A percentile compares a stretch with the other conserved stretches of the same genome.
These are phyloP conservation scores for Hemitrygon akajei DNA, from an alignment of 2,797 vertebrate genomes.

Conservation along the genomic window DNA sequence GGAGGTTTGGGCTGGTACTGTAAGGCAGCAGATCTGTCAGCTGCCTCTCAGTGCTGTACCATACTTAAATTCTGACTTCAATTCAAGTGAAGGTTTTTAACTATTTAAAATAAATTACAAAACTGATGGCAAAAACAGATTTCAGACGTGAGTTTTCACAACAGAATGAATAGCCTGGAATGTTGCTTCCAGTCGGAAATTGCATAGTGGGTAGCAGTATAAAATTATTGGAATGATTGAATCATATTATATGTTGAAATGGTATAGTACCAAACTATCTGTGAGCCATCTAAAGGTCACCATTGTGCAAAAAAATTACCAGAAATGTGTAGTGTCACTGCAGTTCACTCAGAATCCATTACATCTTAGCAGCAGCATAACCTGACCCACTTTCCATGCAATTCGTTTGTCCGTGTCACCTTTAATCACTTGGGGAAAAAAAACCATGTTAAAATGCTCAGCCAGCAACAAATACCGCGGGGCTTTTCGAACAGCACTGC, in stretches of 20 bases:
- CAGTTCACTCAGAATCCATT: neutral
- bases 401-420: constrained; percentile 13
- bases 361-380: constrained; percentile 4
- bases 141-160: neutral
- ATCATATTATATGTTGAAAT: neutral
- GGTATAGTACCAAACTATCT: neutral
- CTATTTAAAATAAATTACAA: neutral
- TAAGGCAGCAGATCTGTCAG: no score
- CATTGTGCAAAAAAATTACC: neutral
- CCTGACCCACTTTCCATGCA: constrained; percentile 16
- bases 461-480: neutral
- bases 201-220: neutral
- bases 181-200: neutral
- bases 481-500: neutral
- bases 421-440: neutral
- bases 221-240: neutral
- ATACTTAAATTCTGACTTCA: neutral
- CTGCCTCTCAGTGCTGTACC: no score
- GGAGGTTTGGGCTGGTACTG: no score
- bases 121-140: no score
- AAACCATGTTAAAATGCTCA: neutral
- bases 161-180: neutral
- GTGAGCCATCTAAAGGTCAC: no score
- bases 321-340: neutral
- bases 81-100: neutral